Base-by-base conservation (phyloP, 2,797 vertebrate genomes). In the Bradypodion ventrale region DNA sequence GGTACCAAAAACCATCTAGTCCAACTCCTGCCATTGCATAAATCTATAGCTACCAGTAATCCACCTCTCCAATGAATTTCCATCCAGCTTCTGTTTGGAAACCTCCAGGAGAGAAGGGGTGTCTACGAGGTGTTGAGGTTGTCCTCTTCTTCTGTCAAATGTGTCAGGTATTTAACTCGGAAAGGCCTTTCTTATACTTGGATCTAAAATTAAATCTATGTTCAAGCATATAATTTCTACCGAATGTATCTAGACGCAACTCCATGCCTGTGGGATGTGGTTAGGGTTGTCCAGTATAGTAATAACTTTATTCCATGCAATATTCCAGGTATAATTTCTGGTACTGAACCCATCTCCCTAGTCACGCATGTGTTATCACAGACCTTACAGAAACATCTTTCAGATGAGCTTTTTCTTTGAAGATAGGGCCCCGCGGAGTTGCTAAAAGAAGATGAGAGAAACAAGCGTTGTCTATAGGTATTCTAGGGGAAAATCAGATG, bases 381-480 rank as follows among this genome's bases (percentile, higher is more conserved):
- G 12, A 35, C 12, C 37, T 78, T 19, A 1, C 15, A 15, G 35
- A 40, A 40, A 42, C 7, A 62, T 35, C 40, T 49, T 44, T 63
- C 52, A 59, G 25, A 13, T 46, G 29, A 19, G 8, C 32, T 25
- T 9, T 25, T 59, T 80, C 15, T 44, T 35, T n/a, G 42, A 75
- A 37, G 37, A 75, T 37, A 32, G 2, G 70, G 37, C 65, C 70
- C 73, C 49, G 9, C 44, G 44, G 21, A 2, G 1, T 84, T 62
- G 94, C 98, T 98, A 49, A 23, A 40, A 16, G 27, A 29, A 7
- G 15, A 2, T 15, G 40, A 70, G 10, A 10, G 6, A 44, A 29
- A 5, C 27, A 37, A 27, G n/a, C 27, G 21, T 25, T 78, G 23
- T 60, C 63, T 44, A 8, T 7, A 37, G 23, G n/a, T 35, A 35